Evolutionary conservation across 2,797 vertebrate species (phyloP), one percentile per base, ranked within the genome.

Genomic region (Sebastes matsubarae): DNA sequence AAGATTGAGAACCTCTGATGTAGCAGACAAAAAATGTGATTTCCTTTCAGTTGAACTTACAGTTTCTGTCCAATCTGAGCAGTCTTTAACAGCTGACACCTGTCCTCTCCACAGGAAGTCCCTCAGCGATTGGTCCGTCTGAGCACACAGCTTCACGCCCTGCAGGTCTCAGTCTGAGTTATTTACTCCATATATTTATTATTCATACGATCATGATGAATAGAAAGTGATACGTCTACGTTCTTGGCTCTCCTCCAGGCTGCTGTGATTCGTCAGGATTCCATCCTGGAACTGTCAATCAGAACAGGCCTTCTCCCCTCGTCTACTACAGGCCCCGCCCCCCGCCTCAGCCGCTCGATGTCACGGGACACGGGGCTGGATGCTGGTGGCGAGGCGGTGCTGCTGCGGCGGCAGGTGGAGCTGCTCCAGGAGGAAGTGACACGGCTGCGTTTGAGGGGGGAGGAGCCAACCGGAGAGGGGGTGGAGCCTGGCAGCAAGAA

Each of bases 231-330:
- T 8, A n/a, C 12, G 10, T 27, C 68, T 10, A 54, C 52, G 6
- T 8, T 50, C 46, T 50, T 52, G 50, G 75, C 72, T 80, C 55
- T 5, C 42, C 61, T 34, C n/a, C 88, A 98, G 97, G 97, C 96
- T 0, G 94, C 95, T 5, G 96, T 97, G 69, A 95, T 96, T 60
- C 96, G 95, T 59, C 98, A 98, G 93, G 97, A 98, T 87, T 96
- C 97, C 0, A 54, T 96, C 58, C 84, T 98, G 83, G 95, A 95
- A 79, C 86, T 95, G 36, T 90, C 88, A 4, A n/a, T 86, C 55
- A 84, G 67, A 58, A 38, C 79, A 11, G 72, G 68, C 18, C 32
- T 80, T 1, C 2, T 80, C 12, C 64, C 89, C 8, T 75, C 84
- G 5, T 25, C 77, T 9, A 6, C 14, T 7, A n/a, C 36, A 32